Conservation (phyloP, 2,888 invertebrate species). For the Plagiodera versicolora region DNA sequence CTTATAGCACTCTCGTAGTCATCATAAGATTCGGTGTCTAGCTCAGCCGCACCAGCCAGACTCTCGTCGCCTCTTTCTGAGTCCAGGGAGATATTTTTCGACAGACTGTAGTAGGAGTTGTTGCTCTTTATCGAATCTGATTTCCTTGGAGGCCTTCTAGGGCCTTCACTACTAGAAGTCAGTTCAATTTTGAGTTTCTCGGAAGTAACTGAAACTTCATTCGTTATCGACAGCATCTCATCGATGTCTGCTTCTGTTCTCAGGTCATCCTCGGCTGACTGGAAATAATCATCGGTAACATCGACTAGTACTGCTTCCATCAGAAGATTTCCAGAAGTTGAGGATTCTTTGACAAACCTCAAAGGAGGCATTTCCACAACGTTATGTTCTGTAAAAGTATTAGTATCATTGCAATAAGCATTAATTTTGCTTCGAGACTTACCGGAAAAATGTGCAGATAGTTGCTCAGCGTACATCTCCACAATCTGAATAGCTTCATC, state of each 20-base stretch:
- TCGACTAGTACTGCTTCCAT: slow-evolving; percentile 93
- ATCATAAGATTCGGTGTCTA: slow-evolving; percentile 64
- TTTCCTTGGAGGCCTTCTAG: slow-evolving; percentile 65
- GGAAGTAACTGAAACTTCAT: slow-evolving; percentile 64
- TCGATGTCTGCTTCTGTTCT: slow-evolving; percentile 86
- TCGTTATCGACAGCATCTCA: slow-evolving; percentile 76
- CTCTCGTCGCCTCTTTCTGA: slow-evolving; percentile 58
- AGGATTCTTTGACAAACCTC: slow-evolving; percentile 86
- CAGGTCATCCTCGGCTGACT: slow-evolving; percentile 78
- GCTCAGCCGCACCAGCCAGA: slow-evolving; percentile 57
- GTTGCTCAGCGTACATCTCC: slow-evolving; percentile 92
- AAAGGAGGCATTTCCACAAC: slow-evolving; percentile 84
- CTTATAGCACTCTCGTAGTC: slow-evolving; percentile 70
- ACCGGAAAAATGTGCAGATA: slow-evolving; percentile 82
- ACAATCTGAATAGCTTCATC: slow-evolving; percentile 90
- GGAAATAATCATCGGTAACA: slow-evolving; percentile 82
- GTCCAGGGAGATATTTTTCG: slow-evolving; percentile 63
- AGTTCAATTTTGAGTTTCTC: slow-evolving; percentile 60
- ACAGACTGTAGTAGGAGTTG: slow-evolving; percentile 62
- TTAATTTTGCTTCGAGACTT: slow-evolving; percentile 25
- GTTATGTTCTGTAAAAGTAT: slow-evolving; percentile 66
- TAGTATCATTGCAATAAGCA: not conserved
- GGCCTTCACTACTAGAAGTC: slow-evolving; percentile 60
- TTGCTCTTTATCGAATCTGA: slow-evolving; percentile 63
- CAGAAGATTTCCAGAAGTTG: slow-evolving; percentile 80